Percentiles rank a stretch among this genome's conserved stretches.
Conservation (phyloP, 2,113 vertebrate genomes). For the Aythya baeri region DNA sequence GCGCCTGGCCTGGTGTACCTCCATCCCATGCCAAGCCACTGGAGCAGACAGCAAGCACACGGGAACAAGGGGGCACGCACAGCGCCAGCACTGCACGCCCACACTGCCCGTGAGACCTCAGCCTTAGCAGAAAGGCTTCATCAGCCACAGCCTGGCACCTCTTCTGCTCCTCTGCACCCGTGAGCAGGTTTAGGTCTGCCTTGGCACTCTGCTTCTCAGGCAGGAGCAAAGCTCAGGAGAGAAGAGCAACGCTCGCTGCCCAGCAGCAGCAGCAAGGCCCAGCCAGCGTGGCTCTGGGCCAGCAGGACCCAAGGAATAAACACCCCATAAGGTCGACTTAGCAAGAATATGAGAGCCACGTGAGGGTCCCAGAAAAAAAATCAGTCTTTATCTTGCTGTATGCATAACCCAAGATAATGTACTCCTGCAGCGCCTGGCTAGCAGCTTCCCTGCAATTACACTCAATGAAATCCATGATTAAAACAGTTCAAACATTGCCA, state of each 20-base stretch:
- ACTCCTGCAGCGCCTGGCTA: not conserved
- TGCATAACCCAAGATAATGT: not conserved
- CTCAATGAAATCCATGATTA: not conserved
- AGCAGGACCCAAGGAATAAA: not conserved
- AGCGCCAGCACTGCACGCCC: not conserved
- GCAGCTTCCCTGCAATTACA: not conserved
- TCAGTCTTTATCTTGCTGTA: not conserved
- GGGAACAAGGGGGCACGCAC: not conserved
- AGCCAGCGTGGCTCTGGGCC: accelerated
- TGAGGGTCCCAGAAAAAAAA: not conserved
- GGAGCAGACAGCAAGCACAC: not conserved
- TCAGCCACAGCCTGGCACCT: not conserved
- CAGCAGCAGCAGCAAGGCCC: not conserved
- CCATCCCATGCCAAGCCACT: not conserved
- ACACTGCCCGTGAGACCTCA: accelerated
- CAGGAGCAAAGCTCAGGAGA: not conserved
- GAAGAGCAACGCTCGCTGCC: not conserved
- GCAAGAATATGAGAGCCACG: not conserved
- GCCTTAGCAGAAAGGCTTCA: not conserved
- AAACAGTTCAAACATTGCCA: slow-evolving; percentile 11
- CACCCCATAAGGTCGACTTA: not conserved
- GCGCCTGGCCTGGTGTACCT: not conserved
- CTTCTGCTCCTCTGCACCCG: not conserved
- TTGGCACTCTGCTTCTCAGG: not conserved
- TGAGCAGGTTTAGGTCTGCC: not conserved